phyloP scores from a whole-genome alignment of 1,140 invertebrate genomes.

The Helicoverpa armigera region DNA sequence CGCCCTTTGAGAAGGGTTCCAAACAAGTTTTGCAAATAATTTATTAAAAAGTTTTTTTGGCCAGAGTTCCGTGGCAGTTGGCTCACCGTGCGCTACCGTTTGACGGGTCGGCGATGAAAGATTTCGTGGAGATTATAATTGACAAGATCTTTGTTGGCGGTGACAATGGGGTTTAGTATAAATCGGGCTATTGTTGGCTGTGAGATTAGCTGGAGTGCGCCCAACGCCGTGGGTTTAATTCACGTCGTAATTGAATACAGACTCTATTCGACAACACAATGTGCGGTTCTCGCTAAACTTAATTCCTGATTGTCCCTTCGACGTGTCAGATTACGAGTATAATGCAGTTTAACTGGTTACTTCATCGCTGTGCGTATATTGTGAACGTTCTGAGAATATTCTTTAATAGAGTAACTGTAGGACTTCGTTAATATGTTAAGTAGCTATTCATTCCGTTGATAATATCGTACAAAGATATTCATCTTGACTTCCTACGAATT shows the following conservation, averaged over 20 bases:
- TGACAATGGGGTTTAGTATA: conserved; percentile 80
- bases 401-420: conserved; percentile 24
- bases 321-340: conserved; percentile 72
- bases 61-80: conserved; percentile 61
- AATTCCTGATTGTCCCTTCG: conserved; percentile 67
- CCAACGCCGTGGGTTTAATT: conserved; percentile 68
- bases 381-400: conserved; percentile 47
- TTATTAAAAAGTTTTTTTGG: conserved; percentile 83
- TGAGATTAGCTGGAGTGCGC: conserved; percentile 76
- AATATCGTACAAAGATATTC: conserved; percentile 18
- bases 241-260: conserved; percentile 71
- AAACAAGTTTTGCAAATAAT: conserved; percentile 84
- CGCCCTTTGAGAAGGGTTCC: conserved; percentile 80
- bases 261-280: conserved; percentile 58
- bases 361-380: conserved; percentile 49
- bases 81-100: conserved; percentile 77
- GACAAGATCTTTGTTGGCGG: conserved; percentile 83
- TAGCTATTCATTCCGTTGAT: conserved; percentile 29
- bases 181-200: conserved; percentile 73
- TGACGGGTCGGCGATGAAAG: conserved; percentile 77
- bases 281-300: conserved; percentile 72
- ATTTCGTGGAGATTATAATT: conserved; percentile 83
- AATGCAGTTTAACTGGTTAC: conserved; percentile 61
- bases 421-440: conserved; percentile 40
- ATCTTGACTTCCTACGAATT: conserved; percentile 42